phyloP scores from a whole-genome alignment of 2,113 vertebrate species.

The Aegithalos caudatus region DNA sequence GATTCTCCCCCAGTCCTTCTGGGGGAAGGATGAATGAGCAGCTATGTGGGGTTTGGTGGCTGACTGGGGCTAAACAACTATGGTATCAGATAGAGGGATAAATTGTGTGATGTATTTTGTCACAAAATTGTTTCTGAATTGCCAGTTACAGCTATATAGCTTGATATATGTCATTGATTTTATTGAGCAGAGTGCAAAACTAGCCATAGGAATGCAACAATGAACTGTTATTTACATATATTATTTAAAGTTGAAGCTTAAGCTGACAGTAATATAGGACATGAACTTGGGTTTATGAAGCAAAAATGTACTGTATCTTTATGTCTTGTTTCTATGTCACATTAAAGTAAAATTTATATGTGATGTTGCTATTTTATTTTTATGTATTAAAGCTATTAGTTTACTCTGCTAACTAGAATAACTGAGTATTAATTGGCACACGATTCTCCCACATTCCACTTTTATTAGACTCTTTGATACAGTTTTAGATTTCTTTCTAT shows the following conservation, averaged over 20 bases:
- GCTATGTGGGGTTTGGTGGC: not conserved
- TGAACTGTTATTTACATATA: not conserved
- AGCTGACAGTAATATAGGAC: not conserved
- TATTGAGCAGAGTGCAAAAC: not conserved
- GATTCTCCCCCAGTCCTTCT: fast-evolving
- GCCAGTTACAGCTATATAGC: not conserved
- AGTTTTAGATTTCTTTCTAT: not conserved
- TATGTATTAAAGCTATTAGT: not conserved
- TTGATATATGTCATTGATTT: not conserved
- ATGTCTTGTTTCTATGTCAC: not conserved
- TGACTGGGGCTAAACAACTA: not conserved
- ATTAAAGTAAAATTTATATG: not conserved
- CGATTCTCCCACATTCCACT: not conserved
- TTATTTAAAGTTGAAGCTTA: not conserved
- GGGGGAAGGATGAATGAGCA: not conserved
- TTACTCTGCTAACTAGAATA: not conserved
- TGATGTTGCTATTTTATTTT: not conserved
- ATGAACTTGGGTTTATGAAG: not conserved
- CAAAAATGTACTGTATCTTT: not conserved
- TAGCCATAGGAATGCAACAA: not conserved
- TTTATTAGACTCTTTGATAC: not conserved
- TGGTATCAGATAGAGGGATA: not conserved
- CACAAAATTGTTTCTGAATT: not conserved
- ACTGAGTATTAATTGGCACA: not conserved
- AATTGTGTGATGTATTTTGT: not conserved